phyloP scores from a whole-genome alignment of 2,797 vertebrate species.

The Anas flavirostris region DNA sequence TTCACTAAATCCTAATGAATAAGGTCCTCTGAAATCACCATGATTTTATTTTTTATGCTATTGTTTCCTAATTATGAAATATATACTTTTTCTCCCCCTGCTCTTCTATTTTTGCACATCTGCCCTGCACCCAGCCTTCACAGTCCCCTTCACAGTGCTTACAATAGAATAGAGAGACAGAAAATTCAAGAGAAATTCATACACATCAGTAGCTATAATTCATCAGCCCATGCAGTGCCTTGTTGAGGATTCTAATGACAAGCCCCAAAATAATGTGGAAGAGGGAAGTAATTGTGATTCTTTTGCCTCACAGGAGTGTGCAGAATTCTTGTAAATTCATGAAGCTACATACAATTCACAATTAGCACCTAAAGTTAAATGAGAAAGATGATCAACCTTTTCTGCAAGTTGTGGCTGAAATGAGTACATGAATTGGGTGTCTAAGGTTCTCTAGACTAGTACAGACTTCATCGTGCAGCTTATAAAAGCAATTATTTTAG shows the following conservation, averaged over 20 bases:
- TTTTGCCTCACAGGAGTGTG: not conserved
- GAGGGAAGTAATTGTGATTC: not conserved
- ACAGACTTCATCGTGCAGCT: not conserved
- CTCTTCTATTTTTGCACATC: not conserved
- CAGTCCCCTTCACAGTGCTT: not conserved
- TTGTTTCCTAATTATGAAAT: not conserved
- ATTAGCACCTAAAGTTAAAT: not conserved
- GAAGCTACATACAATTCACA: not conserved
- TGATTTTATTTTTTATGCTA: not conserved
- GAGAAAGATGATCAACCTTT: not conserved
- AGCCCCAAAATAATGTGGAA: not conserved
- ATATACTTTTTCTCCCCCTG: not conserved
- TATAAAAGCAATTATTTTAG: not conserved
- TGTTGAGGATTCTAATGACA: not conserved
- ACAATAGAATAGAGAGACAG: not conserved
- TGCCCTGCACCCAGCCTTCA: not conserved
- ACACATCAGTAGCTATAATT: not conserved
- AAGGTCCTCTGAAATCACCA: not conserved
- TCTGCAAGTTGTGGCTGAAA: not conserved
- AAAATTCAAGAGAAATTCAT: not conserved
- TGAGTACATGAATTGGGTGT: not conserved
- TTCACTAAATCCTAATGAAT: not conserved
- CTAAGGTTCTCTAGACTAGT: not conserved
- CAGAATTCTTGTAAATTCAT: not conserved
- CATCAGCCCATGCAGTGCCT: rapidly evolving